A percentile compares a stretch with the other conserved stretches of the same genome.
phyloP scores from a whole-genome alignment of 2,113 vertebrate genomes.

The Megaceryle torquata region DNA sequence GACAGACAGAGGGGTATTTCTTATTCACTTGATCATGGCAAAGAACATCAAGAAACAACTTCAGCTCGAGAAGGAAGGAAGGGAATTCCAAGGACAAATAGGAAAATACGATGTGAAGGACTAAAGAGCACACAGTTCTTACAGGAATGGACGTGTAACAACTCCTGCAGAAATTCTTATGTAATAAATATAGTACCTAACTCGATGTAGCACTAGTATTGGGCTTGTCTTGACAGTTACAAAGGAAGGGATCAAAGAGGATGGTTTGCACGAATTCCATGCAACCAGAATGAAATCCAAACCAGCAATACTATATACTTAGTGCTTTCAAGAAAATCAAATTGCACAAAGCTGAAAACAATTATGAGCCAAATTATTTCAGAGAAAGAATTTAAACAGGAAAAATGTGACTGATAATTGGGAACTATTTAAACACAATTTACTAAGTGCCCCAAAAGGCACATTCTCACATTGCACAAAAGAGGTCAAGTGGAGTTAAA shows the following conservation, averaged over 20 bases:
- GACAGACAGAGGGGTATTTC: neutral
- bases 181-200: neutral
- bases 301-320: neutral
- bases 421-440: slow-evolving; percentile 28
- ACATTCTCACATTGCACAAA: slow-evolving; percentile 25
- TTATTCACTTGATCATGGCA: neutral
- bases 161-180: neutral
- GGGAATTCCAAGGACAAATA: neutral
- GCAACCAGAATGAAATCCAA: slow-evolving; percentile 1
- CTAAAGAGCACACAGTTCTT: neutral
- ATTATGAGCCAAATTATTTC: slow-evolving; percentile 34
- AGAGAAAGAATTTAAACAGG: slow-evolving; percentile 50
- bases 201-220: neutral
- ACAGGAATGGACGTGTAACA: neutral
- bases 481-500: slow-evolving; percentile 48
- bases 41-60: neutral
- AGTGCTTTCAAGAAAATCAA: slow-evolving; percentile 17
- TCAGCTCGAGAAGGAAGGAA: neutral
- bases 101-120: neutral
- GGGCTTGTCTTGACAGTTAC: neutral
- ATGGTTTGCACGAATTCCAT: neutral
- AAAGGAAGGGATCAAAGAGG: neutral
- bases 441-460: slow-evolving; percentile 21
- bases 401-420: slow-evolving; percentile 58
- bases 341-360: slow-evolving; percentile 41